Evolutionary conservation across 1,140 invertebrate genomes (phyloP).

Genomic region (Subanguina moxae): DNA sequence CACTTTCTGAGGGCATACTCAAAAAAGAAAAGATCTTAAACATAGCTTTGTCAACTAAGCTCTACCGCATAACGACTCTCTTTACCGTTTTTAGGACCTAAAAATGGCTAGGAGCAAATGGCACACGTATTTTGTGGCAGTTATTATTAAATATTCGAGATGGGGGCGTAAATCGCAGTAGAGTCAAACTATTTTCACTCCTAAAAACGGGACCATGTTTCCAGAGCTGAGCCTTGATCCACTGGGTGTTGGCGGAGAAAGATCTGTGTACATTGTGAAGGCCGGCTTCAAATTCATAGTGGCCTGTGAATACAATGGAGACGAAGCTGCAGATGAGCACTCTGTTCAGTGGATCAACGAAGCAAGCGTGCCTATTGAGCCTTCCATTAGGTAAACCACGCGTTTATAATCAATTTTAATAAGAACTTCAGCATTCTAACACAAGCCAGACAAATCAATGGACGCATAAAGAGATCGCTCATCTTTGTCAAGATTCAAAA

Average conservation of each 20-base stretch:
- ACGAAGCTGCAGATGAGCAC: constrained; percentile 20
- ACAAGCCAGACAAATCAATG: constrained; percentile 3
- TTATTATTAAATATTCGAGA: no score
- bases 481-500: constrained; percentile 23
- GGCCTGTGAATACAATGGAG: constrained; percentile 18
- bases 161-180: no score
- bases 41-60: no score
- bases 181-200: no score
- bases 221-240: neutral
- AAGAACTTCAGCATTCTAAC: constrained; percentile 7
- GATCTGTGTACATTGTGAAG: constrained; percentile 19
- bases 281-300: constrained; percentile 16
- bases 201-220: no score
- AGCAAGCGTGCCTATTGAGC: constrained; percentile 18
- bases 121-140: no score
- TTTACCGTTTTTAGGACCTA: no score
- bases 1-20: no score
- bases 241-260: neutral
- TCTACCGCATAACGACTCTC: no score
- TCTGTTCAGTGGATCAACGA: constrained; percentile 28
- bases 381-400: constrained; percentile 12
- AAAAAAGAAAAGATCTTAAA: no score
- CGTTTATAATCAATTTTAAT: neutral
- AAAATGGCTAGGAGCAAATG: no score
- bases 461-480: constrained; percentile 12